A percentile compares a stretch with the other conserved stretches of the same genome.
Evolutionary conservation across 2,113 vertebrate genomes (phyloP).

Genomic region (Psammodynastes pulverulentus): DNA sequence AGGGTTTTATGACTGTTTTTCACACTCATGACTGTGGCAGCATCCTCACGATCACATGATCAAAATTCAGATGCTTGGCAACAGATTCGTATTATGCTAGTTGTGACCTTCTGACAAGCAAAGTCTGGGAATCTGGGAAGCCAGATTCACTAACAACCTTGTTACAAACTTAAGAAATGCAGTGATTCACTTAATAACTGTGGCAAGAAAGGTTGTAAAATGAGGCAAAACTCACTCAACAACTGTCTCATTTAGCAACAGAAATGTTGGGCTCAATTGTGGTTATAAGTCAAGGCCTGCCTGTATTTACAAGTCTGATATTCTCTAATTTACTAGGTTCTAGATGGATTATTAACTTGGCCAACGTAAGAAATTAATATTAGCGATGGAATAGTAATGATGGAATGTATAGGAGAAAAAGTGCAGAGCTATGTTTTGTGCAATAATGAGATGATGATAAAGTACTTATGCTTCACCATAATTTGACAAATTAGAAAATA

Average conservation of each 20-base stretch:
- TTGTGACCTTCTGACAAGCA: neutral
- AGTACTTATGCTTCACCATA: neutral
- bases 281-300: neutral
- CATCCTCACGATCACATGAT: neutral
- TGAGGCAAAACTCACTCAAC: neutral
- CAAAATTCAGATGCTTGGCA: neutral
- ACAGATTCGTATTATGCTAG: neutral
- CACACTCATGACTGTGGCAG: neutral
- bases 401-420: neutral
- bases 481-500: neutral
- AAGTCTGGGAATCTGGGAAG: neutral
- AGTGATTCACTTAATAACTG: neutral
- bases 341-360: neutral
- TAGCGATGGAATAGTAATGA: neutral
- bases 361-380: neutral
- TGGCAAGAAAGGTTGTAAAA: neutral
- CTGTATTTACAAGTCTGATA: neutral
- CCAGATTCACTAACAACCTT: neutral
- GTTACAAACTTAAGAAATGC: neutral
- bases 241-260: neutral
- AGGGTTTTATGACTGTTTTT: neutral
- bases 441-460: neutral
- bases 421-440: neutral
- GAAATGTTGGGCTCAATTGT: neutral
- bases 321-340: neutral